Percentiles rank a stretch among this genome's conserved stretches.
Conservation (phyloP, 1,140 invertebrate species). For the Ladona fulva region DNA sequence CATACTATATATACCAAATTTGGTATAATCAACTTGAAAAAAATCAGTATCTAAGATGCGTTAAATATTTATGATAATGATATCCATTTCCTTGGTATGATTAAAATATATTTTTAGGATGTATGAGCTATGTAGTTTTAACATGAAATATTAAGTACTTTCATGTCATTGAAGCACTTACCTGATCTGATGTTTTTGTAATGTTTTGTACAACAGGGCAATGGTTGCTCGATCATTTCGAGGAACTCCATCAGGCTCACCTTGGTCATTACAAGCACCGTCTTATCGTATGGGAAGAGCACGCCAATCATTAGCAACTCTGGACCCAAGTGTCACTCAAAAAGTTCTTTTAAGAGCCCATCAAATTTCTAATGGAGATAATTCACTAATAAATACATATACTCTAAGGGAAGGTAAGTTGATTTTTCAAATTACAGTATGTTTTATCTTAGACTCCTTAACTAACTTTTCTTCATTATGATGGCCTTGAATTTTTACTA, state of each 20-base stretch:
- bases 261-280: not conserved
- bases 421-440: no score
- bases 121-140: no score
- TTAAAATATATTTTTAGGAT: not conserved
- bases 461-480: no score
- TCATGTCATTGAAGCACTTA: slow-evolving; percentile 3
- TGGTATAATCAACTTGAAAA: no score
- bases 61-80: not conserved
- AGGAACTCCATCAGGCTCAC: not conserved
- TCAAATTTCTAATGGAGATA: not conserved
- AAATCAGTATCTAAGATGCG: no score
- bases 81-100: not conserved
- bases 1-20: no score
- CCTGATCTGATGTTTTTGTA: slow-evolving; percentile 12
- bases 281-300: not conserved
- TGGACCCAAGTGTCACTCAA: not conserved
- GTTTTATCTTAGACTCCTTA: no score
- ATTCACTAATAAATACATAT: not conserved
- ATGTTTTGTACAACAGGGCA: not conserved
- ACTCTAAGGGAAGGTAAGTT: not conserved
- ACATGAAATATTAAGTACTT: no score
- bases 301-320: not conserved
- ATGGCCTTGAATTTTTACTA: no score
- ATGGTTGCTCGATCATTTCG: slow-evolving; percentile 12
- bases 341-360: not conserved